Base-by-base conservation (phyloP, 2,113 vertebrate species). In the Anguilla rostrata region DNA sequence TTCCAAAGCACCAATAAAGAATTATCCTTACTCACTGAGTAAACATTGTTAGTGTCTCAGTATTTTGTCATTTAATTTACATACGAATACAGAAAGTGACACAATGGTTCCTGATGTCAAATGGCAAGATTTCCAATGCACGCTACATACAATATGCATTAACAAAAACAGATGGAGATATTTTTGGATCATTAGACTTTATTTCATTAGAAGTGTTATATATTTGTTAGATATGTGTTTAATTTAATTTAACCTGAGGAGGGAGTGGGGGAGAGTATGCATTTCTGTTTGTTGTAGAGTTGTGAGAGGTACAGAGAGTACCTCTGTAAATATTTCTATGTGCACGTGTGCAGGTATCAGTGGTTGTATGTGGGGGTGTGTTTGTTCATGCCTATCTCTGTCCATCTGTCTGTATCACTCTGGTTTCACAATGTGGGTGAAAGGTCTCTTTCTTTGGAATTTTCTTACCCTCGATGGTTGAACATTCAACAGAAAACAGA, bases 1-100 rank as follows among this genome's bases (percentile, higher is more conserved):
- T 92, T 92, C 89, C 88, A 92, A 88, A 93, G 92, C 93, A 94
- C 92, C 91, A 95, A 95, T 94, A 95, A 95, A 95, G 91, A 92
- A 94, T 93, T 93, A 91, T 94, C 93, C 92, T 93, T 93, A 93
- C 92, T 94, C 90, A 93, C 87, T 81, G 71, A 86, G 87, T 86
- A 29, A 87, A 75, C 86, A 82, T 85, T 88, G 86, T 86, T 34
- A 66, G 60, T 26, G 34, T 78, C 88, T 80, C 39, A 15, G 20
- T 75, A 79, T 90, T 83, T 80, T 84, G 82, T 40, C 3, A 26
- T 9, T 22, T 29, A 41, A n/a, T 66, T 84, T 84, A 43, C 39
- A n/a, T 63, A 34, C 34, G 26, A 29, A 34, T 75, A 22, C 20
- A 26, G 22, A 75, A 34, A 34, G 7, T 34, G n/a, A 29, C n/a